A percentile compares a stretch with the other conserved stretches of the same genome.
phyloP scores from a whole-genome alignment of 2,888 invertebrate genomes.

The Ganaspis brasiliensis region DNA sequence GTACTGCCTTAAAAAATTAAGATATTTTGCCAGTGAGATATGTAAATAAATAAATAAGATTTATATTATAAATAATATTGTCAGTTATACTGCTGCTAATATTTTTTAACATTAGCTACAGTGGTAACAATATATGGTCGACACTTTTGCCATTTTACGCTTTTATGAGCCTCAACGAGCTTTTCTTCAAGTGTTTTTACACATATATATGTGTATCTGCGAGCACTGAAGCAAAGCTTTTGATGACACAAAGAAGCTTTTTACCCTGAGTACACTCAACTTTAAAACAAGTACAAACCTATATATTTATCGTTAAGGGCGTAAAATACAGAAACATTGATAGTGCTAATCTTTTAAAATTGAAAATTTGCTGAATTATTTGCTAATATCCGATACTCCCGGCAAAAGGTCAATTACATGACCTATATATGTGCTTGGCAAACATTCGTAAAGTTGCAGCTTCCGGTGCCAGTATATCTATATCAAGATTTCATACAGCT shows the following conservation, averaged over 20 bases:
- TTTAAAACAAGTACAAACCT: background rate
- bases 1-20: too few species aligned
- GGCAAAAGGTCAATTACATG: background rate
- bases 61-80: too few species aligned
- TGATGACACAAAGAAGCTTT: background rate
- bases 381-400: background rate
- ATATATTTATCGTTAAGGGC: too few species aligned
- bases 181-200: background rate
- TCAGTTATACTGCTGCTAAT: too few species aligned
- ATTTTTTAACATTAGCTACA: too few species aligned
- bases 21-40: too few species aligned
- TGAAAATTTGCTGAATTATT: background rate
- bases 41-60: too few species aligned
- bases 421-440: constrained; percentile 1
- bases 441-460: background rate
- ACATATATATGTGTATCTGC: background rate
- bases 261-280: background rate
- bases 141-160: too few species aligned
- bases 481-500: background rate
- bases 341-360: too few species aligned
- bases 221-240: constrained; percentile 1
- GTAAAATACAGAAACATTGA: too few species aligned
- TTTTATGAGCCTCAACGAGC: background rate
- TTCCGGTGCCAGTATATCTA: background rate
- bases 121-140: too few species aligned